phyloP scores from a whole-genome alignment of 2,888 invertebrate genomes.

The Euplexia lucipara region DNA sequence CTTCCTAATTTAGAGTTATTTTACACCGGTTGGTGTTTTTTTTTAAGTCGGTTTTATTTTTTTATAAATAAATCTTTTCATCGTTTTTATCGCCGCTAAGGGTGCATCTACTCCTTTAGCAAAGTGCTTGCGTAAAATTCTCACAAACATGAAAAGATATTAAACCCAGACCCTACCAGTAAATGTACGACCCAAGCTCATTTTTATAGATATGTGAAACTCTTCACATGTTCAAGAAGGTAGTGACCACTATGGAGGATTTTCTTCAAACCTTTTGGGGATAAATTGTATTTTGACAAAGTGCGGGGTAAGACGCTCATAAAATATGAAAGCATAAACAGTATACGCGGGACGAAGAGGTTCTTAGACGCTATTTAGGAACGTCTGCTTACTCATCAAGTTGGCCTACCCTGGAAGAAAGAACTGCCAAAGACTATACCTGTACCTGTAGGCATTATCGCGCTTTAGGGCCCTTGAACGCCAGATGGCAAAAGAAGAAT shows the following conservation, averaged over 20 bases:
- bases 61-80: neutral
- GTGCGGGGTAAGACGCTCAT: conserved; percentile 32
- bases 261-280: conserved; percentile 40
- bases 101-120: conserved; percentile 1
- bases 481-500: no score
- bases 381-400: conserved; percentile 22
- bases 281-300: conserved; percentile 53
- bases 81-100: conserved; percentile 9
- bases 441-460: no score
- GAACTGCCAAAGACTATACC: no score
- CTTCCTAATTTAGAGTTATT: no score
- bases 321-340: conserved; percentile 47
- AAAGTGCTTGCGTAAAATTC: conserved; percentile 15
- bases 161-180: conserved; percentile 23
- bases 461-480: no score
- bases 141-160: conserved; percentile 36
- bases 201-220: conserved; percentile 29
- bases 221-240: conserved; percentile 46
- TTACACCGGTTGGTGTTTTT: no score
- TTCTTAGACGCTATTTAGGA: conserved; percentile 25
- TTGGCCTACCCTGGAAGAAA: no score
- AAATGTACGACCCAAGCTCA: conserved; percentile 25
- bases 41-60: no score
- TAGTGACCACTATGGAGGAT: conserved; percentile 40
- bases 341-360: conserved; percentile 13